A percentile compares a stretch with the other conserved stretches of the same genome.
These are phyloP conservation scores for Microcebus griseorufus DNA, from an alignment of 2,113 vertebrate genomes.

Conservation along the genomic window DNA sequence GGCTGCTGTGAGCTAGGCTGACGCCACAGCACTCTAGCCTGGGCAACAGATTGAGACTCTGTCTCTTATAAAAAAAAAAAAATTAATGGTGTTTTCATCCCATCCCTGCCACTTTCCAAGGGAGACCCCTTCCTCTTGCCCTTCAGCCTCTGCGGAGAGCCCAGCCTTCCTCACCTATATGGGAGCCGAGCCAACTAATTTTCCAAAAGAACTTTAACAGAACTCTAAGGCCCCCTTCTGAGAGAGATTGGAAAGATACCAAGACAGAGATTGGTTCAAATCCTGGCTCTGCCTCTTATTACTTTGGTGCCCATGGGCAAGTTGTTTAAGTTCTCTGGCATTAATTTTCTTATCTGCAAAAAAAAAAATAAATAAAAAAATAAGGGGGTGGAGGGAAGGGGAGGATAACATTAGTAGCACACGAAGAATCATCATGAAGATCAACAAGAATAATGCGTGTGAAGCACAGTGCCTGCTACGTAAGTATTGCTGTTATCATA, in stretches of 20 bases:
- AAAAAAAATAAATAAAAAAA: background rate
- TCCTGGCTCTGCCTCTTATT: background rate
- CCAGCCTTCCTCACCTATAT: background rate
- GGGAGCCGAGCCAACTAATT: background rate
- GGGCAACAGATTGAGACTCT: no score
- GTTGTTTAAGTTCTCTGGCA: background rate
- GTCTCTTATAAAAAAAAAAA: no score
- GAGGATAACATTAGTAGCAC: background rate
- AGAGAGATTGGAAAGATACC: background rate
- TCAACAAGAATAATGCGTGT: background rate
- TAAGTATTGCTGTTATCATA: background rate
- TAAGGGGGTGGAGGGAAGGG: background rate
- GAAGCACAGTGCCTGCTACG: background rate
- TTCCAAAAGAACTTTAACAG: background rate
- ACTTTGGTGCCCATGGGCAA: background rate
- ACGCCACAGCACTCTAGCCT: no score
- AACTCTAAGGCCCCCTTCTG: background rate
- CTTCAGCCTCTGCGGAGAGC: background rate
- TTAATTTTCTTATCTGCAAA: constrained; percentile 16
- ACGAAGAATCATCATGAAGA: background rate
- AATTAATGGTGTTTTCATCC: no score
- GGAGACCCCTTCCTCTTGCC: background rate
- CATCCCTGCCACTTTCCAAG: background rate
- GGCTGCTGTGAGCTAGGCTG: no score
- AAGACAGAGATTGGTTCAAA: background rate